Conservation (phyloP, 2,888 invertebrate species). For the Drosophila rubida region DNA sequence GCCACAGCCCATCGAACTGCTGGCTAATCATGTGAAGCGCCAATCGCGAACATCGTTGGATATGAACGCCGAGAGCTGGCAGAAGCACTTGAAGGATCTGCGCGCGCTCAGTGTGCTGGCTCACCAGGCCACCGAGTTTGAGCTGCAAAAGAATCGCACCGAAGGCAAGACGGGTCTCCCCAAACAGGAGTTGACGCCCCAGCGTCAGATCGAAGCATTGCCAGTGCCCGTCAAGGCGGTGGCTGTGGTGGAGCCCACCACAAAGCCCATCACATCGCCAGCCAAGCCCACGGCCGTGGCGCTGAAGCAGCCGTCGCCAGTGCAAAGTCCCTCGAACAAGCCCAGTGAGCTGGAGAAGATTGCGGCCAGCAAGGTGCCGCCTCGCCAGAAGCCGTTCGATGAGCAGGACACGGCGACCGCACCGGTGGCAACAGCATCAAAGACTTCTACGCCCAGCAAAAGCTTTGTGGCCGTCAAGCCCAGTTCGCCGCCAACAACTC, state of each 20-base stretch:
- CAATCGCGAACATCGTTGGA: slow-evolving; percentile 81
- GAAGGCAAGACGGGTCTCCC: slow-evolving; percentile 80
- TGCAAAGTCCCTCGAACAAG: slow-evolving; percentile 15
- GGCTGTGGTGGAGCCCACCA: slow-evolving; percentile 61
- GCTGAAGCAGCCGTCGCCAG: slow-evolving; percentile 16
- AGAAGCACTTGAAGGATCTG: slow-evolving; percentile 83
- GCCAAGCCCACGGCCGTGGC: slow-evolving; percentile 33
- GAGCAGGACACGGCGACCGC: slow-evolving; percentile 41
- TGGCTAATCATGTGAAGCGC: slow-evolving; percentile 84
- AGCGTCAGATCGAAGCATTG: slow-evolving; percentile 41
- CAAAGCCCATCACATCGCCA: slow-evolving; percentile 55
- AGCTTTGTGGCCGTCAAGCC: slow-evolving; percentile 62
- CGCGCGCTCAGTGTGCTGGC: slow-evolving; percentile 83
- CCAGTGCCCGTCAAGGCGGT: slow-evolving; percentile 50
- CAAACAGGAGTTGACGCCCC: slow-evolving; percentile 82
- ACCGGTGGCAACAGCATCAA: slow-evolving; percentile 33
- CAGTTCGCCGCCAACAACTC: slow-evolving; percentile 47
- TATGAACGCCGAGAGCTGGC: slow-evolving; percentile 80
- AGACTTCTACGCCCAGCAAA: slow-evolving; percentile 42
- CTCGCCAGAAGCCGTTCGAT: slow-evolving; percentile 2
- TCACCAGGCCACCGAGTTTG: slow-evolving; percentile 84
- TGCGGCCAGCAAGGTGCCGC: slow-evolving; percentile 42
- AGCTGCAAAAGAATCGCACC: slow-evolving; percentile 81
- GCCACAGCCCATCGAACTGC: slow-evolving; percentile 86
- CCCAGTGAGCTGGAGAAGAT: slow-evolving; percentile 65